Evolutionary conservation across 2,888 invertebrate genomes (phyloP), one percentile per base, ranked within the genome.

Genomic region (Papilio protenor): DNA sequence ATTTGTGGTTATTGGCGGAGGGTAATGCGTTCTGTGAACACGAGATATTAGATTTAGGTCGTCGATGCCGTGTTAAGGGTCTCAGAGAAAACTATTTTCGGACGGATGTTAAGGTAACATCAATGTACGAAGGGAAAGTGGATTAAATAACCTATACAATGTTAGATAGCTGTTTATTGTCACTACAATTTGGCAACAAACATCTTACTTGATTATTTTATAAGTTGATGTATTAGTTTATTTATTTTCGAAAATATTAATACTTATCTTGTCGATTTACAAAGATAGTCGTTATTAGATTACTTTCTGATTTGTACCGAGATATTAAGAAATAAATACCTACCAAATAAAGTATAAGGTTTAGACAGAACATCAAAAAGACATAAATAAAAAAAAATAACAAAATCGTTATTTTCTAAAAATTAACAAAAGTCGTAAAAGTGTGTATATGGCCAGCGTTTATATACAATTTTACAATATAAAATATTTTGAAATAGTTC

Each of bases 21-120:
- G 16, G 21, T 21, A 59, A 27, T 16, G 61, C 61, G 27, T 40
- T 57, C 73, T 27, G 49, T 61, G 27, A 64, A 49, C 47, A 45
- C 14, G 23, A 64, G 49, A 64, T 74, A 74, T 27, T 27, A 74
- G 59, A 47, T 74, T 64, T 64, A 74, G 61, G 57, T 73, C 18
- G 23, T 45, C n/a, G 73, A 73, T 73, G 57, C 73, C 21, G 47
- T 73, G 73, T 73, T 61, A 57, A 73, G 16, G n/a, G 70, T 57
- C 47, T 57, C 23, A 11, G 45, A 40, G 21, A 55, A 75, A 66
- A 64, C 64, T 64, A 64, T 40, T 64, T 40, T 64, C 10, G 40
- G 64, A 8, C 33, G 10, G 40, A 16, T 64, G 33, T 64, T 64
- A 64, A 64, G 40, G 64, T 64, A n/a, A 33, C 64, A 40, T n/a